Conservation (phyloP, 2,113 vertebrate genomes). For the Monarcha castaneiventris region DNA sequence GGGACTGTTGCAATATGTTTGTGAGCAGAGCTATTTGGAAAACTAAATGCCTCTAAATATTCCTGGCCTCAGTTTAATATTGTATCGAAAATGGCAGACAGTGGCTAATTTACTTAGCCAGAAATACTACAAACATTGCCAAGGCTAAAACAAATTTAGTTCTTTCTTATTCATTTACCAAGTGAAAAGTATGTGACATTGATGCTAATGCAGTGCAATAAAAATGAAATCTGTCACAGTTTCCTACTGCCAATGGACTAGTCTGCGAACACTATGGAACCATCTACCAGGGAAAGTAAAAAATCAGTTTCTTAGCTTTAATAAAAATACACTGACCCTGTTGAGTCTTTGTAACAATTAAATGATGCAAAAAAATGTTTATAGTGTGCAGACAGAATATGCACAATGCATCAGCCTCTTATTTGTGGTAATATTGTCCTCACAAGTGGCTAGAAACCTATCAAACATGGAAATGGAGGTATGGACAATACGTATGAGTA, state of each 20-base stretch:
- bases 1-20: background rate
- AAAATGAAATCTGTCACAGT: background rate
- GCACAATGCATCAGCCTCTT: background rate
- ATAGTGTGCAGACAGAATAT: background rate
- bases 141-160: conserved; percentile 1
- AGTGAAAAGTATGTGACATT: background rate
- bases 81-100: background rate
- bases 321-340: background rate
- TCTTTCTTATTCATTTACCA: background rate
- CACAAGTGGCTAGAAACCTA: background rate
- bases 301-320: background rate
- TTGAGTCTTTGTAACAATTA: background rate
- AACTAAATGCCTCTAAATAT: conserved; percentile 19
- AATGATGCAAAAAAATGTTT: background rate
- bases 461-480: background rate
- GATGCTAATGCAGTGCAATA: background rate
- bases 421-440: background rate
- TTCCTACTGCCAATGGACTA: background rate
- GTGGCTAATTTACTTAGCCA: background rate
- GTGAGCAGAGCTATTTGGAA: background rate
- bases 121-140: background rate
- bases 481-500: background rate
- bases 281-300: background rate
- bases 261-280: background rate
- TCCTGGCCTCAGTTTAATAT: background rate